Evolutionary conservation across 2,888 invertebrate genomes (phyloP).

Genomic region (Coelogynopora nodosa): DNA sequence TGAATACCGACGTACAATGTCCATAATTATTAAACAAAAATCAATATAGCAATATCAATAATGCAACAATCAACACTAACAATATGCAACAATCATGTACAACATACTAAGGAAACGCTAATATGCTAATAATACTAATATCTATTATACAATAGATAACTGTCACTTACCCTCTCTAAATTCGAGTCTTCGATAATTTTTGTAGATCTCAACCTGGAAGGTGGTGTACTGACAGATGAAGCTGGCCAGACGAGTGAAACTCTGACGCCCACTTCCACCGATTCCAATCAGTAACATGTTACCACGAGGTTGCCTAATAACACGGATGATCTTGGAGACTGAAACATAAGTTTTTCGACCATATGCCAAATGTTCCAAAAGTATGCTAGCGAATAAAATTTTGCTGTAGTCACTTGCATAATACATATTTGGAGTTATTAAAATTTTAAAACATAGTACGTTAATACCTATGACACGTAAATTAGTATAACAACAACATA

Average conservation of each 20-base stretch:
- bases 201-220: slow-evolving; percentile 76
- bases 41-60: not conserved
- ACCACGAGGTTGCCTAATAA: slow-evolving; percentile 74
- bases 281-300: slow-evolving; percentile 45
- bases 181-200: slow-evolving; percentile 71
- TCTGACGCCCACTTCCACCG: slow-evolving; percentile 45
- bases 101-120: not conserved
- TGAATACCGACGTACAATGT: too few relatives aligned
- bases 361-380: too few relatives aligned
- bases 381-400: too few relatives aligned
- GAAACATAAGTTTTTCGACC: too few relatives aligned
- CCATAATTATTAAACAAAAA: too few relatives aligned
- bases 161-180: slow-evolving; percentile 65
- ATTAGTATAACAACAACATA: too few relatives aligned
- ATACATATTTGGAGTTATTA: too few relatives aligned
- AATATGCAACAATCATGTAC: not conserved
- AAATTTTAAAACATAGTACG: too few relatives aligned
- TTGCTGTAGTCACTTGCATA: too few relatives aligned
- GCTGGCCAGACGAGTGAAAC: slow-evolving; percentile 43
- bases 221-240: slow-evolving; percentile 61
- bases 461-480: too few relatives aligned
- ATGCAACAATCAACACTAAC: not conserved
- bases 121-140: not conserved
- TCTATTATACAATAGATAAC: not conserved
- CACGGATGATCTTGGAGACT: slow-evolving; percentile 75